phyloP scores from a whole-genome alignment of 2,113 vertebrate species.

The Puntigrus tetrazona region DNA sequence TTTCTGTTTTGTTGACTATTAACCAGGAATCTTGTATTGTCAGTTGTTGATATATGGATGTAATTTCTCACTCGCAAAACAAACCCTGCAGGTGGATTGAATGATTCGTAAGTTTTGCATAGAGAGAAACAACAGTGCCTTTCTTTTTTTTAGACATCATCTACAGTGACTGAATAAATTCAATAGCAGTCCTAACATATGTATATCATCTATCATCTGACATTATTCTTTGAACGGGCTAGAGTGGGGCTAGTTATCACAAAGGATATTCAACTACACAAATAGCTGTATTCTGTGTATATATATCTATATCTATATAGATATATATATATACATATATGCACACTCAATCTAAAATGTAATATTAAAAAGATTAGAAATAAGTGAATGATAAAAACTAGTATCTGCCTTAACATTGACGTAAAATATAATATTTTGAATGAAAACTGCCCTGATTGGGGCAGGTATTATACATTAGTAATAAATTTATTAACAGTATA shows the following conservation, averaged over 20 bases:
- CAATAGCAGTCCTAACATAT: background rate
- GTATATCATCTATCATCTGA: background rate
- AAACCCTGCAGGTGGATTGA: background rate
- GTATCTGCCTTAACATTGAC: too few species aligned
- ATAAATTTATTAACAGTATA: too few species aligned
- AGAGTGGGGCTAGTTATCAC: background rate
- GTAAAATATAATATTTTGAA: too few species aligned
- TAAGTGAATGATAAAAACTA: too few species aligned
- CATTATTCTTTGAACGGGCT: background rate
- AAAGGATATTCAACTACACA: background rate
- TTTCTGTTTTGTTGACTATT: background rate
- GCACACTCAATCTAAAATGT: too few species aligned
- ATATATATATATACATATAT: too few species aligned
- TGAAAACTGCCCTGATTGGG: too few species aligned
- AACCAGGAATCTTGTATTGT: background rate
- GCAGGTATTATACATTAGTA: too few species aligned
- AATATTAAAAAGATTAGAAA: too few species aligned
- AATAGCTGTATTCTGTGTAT: background rate
- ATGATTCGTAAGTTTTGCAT: conserved; percentile 6
- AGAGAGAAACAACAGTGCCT: conserved; percentile 26
- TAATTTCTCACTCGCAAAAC: background rate
- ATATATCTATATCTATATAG: too few species aligned
- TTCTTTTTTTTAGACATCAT: background rate
- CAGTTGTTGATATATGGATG: conserved; percentile 20
- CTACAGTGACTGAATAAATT: background rate